Percentiles rank a stretch among this genome's conserved stretches.
Conservation (phyloP, 2,797 vertebrate species). For the Oreortyx pictus region DNA sequence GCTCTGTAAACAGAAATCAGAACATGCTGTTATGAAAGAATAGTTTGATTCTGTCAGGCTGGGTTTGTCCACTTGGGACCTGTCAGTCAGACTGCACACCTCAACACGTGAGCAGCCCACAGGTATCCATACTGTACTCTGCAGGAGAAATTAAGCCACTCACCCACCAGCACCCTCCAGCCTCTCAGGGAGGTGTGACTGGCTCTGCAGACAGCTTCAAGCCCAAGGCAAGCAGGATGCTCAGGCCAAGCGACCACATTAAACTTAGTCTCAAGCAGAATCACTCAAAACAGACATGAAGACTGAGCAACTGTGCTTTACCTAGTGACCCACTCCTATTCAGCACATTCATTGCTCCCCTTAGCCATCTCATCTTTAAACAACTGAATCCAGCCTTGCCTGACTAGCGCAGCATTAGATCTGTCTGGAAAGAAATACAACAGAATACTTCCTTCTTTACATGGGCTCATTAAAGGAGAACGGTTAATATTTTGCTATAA, state of each 20-base stretch:
- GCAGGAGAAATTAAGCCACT: neutral
- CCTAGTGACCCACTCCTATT: neutral
- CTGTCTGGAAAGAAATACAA: neutral
- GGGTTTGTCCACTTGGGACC: neutral
- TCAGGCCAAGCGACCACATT: neutral
- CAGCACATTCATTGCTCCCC: neutral
- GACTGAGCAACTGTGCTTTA: neutral
- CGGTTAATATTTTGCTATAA: conserved; percentile 33
- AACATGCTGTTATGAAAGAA: neutral
- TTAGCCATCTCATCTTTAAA: neutral
- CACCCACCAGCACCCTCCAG: neutral
- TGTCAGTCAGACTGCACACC: neutral
- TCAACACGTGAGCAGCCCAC: neutral
- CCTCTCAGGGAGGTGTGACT: neutral
- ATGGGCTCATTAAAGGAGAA: neutral
- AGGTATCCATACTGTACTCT: neutral
- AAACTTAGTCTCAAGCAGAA: neutral
- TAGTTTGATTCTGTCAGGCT: neutral
- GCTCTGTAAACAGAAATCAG: neutral
- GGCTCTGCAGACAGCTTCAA: neutral
- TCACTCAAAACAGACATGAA: neutral
- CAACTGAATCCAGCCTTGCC: neutral
- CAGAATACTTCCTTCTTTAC: neutral
- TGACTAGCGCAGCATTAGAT: neutral
- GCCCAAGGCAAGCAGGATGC: accelerated